Base-by-base conservation (phyloP, 2,113 vertebrate species). In the Poeciliopsis retropinna region DNA sequence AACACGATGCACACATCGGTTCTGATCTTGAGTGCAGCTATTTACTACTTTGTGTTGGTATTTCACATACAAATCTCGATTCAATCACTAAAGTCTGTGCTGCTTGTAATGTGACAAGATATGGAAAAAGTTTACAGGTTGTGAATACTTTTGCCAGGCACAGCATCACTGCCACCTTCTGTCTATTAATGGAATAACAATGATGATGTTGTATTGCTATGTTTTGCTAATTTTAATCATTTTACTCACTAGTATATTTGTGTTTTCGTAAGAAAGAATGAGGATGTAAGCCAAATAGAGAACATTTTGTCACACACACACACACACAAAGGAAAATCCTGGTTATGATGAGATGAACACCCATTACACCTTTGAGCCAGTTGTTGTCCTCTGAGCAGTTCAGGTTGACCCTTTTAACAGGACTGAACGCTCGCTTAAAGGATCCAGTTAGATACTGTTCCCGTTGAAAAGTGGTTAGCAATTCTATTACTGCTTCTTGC, bases 401-500 rank as follows among this genome's bases (percentile, higher is more conserved):
- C 22, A 29, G 11, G 27, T 70, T 25, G 3, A n/a, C 29, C 6
- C 70, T 73, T 75, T 22, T 11, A 34, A 5, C 64, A 30, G 39
- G 13, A 64, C 34, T 10, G 28, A 64, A n/a, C 61, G 70, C 67
- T 79, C 72, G 71, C 32, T 62, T 73, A 12, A 82, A 70, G 15
- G 68, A 69, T 73, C 73, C 39, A 64, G 64, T 44, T 3, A 70
- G 17, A 63, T 57, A 68, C 17, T 67, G 73, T 70, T 72, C 60
- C 54, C 2, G 8, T 68, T 51, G 17, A 37, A 41, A 41, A 39
- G 34, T 41, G 68, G 70, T 80, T 57, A 80, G 84, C n/a, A 29
- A 76, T 76, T 67, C 78, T 54, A 60, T 79, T 77, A 82, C 71
- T 62, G 78, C 80, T 51, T 31, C 70, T 68, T 75, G 80, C 64